These are phyloP conservation scores for Helarctos malayanus DNA, from an alignment of 2,797 vertebrate species.

Conservation along the genomic window DNA sequence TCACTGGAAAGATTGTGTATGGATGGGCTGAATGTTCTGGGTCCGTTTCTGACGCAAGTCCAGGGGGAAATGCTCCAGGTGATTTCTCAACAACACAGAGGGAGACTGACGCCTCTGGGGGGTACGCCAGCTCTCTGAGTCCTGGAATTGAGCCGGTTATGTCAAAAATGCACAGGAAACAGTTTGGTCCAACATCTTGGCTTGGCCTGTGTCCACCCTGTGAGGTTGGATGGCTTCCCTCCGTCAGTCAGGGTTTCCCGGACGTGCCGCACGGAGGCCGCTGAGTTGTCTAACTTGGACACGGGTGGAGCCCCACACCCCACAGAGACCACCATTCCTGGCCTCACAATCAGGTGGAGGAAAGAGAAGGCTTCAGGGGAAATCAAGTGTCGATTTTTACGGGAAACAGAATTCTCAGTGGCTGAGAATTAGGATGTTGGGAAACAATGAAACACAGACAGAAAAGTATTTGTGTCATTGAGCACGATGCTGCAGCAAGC, in stretches of 20 bases:
- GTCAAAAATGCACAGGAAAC: not conserved
- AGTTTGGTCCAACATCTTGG: not conserved
- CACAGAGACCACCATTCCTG: not conserved
- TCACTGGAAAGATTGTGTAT: not conserved
- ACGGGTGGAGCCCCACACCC: fast-evolving
- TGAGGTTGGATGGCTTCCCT: not conserved
- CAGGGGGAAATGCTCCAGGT: not conserved
- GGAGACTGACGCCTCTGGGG: not conserved
- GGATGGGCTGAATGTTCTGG: not conserved
- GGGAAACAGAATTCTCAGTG: not conserved
- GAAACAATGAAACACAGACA: not conserved
- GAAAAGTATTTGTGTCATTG: not conserved
- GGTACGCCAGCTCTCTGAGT: not conserved
- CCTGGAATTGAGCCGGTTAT: not conserved
- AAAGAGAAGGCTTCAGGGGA: not conserved
- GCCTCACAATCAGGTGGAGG: not conserved
- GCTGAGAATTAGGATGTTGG: not conserved
- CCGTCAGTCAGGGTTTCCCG: fast-evolving
- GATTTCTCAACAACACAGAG: not conserved
- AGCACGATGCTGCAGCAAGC: fast-evolving
- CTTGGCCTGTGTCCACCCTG: too few relatives aligned
- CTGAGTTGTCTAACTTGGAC: not conserved
- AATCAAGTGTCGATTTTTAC: not conserved
- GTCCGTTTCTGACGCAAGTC: not conserved
- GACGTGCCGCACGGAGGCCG: too few relatives aligned